phyloP scores from a whole-genome alignment of 2,113 vertebrate genomes.

The Tachuris rubrigastra region DNA sequence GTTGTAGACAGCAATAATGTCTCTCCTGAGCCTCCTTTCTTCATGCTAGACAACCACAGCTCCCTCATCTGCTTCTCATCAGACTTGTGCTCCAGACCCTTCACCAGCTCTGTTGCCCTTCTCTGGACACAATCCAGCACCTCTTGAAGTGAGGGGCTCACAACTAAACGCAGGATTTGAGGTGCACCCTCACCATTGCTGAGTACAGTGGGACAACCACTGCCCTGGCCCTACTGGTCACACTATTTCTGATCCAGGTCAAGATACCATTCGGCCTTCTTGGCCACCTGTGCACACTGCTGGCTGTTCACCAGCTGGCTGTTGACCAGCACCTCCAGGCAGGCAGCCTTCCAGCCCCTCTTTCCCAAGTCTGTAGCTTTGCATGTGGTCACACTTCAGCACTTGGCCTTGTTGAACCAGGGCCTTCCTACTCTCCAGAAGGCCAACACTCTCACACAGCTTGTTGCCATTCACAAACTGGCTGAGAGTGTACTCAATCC shows the following conservation, averaged over 20 bases:
- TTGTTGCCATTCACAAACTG: not conserved
- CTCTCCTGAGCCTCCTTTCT: not conserved
- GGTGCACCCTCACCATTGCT: not conserved
- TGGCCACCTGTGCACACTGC: not conserved
- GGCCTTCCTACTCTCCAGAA: not conserved
- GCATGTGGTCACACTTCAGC: not conserved
- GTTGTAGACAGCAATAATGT: fast-evolving
- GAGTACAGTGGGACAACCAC: fast-evolving
- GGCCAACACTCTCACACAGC: not conserved
- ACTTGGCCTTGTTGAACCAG: not conserved
- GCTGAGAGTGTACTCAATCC: not conserved
- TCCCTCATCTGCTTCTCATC: not conserved
- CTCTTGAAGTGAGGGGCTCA: not conserved
- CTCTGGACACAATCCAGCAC: fast-evolving
- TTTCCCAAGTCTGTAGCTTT: not conserved
- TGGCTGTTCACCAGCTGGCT: not conserved
- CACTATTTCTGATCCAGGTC: fast-evolving
- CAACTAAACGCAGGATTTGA: not conserved
- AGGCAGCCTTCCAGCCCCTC: not conserved
- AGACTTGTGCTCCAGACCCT: not conserved
- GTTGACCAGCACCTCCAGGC: not conserved
- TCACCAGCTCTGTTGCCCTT: not conserved
- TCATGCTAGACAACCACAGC: not conserved
- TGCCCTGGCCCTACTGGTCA: not conserved
- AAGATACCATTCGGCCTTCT: not conserved